Percentiles rank a stretch among this genome's conserved stretches.
phyloP scores from a whole-genome alignment of 2,888 invertebrate species.

The Disparrhopalites patrizii region DNA sequence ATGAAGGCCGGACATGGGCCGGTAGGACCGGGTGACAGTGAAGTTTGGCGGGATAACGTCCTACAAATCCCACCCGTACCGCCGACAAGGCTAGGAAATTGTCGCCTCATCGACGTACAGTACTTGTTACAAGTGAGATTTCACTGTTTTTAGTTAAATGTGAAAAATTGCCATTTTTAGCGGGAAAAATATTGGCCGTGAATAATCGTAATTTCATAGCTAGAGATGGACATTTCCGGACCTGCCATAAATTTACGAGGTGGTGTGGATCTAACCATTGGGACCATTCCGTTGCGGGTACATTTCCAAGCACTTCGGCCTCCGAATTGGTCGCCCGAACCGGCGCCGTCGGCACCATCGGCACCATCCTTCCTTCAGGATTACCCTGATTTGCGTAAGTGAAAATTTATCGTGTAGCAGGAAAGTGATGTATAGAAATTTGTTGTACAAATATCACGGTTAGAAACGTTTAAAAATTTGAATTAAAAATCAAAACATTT shows the following conservation, averaged over 20 bases:
- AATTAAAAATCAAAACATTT: too few species aligned
- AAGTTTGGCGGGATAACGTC: constrained; percentile 60
- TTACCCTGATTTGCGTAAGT: constrained; percentile 42
- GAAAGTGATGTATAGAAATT: neutral
- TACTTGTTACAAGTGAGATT: constrained; percentile 71
- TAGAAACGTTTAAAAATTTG: too few species aligned
- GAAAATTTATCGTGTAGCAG: neutral
- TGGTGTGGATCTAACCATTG: constrained; percentile 66
- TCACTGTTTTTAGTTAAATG: constrained; percentile 56
- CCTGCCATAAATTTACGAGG: constrained; percentile 64
- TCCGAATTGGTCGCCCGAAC: neutral
- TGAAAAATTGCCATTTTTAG: neutral
- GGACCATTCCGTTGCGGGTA: constrained; percentile 65
- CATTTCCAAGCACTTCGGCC: constrained; percentile 36
- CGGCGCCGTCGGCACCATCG: constrained; percentile 6
- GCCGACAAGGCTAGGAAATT: constrained; percentile 71
- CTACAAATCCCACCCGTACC: constrained; percentile 70
- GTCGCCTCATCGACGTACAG: constrained; percentile 69
- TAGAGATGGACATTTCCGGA: constrained; percentile 62
- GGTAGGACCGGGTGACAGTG: constrained; percentile 53
- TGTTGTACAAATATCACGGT: neutral
- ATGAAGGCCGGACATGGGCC: constrained; percentile 17
- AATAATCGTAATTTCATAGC: constrained; percentile 51
- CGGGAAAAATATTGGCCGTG: neutral
- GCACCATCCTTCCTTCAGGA: constrained; percentile 32